phyloP scores from a whole-genome alignment of 2,113 vertebrate genomes.

The Callipepla californica region DNA sequence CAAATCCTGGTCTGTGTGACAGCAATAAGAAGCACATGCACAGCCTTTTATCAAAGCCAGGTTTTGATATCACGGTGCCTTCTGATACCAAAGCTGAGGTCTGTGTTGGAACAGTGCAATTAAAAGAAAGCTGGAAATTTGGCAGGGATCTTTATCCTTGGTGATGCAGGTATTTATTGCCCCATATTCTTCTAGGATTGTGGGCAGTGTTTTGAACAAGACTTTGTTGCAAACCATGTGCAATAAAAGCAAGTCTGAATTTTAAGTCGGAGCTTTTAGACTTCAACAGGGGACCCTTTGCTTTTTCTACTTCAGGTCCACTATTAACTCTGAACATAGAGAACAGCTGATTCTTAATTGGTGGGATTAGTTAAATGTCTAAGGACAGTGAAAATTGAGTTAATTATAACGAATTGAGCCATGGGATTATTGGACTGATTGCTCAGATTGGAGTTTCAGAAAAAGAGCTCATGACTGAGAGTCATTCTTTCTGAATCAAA shows the following conservation, averaged over 20 bases:
- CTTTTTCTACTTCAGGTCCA: background rate
- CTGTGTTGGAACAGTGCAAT: background rate
- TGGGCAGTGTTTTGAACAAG: background rate
- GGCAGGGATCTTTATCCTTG: background rate
- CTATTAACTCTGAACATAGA: background rate
- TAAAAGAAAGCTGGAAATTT: background rate
- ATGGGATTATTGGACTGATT: background rate
- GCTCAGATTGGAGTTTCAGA: background rate
- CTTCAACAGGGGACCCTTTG: background rate
- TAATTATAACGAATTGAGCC: background rate
- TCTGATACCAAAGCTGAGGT: background rate
- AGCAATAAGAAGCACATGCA: background rate
- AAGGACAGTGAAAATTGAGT: background rate
- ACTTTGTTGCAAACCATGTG: background rate
- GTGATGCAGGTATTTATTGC: background rate
- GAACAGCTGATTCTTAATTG: background rate
- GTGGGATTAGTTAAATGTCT: background rate
- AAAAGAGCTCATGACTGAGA: background rate
- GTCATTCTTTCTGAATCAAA: background rate
- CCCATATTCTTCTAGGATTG: background rate
- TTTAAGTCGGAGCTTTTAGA: background rate
- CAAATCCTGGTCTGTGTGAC: background rate
- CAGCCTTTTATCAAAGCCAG: background rate
- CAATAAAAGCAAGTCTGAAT: background rate
- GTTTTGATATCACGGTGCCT: background rate